Evolutionary conservation across 2,797 vertebrate species (phyloP).

Genomic region (Setipinna tenuifilis): DNA sequence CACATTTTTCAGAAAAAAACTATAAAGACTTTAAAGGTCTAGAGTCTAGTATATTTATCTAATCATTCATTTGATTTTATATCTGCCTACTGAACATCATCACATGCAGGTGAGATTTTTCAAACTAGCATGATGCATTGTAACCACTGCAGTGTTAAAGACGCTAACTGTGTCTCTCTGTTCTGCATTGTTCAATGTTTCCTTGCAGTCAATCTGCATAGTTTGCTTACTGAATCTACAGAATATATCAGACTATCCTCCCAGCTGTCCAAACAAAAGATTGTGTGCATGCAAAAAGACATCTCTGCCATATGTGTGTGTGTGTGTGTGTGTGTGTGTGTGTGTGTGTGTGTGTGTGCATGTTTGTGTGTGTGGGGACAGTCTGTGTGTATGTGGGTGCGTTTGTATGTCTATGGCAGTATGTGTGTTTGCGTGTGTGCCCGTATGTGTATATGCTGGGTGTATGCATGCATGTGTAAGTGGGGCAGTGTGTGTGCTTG

Average conservation of each 20-base stretch:
- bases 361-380: too few relatives aligned
- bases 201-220: neutral
- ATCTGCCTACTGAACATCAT: neutral
- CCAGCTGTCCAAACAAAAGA: slow-evolving; percentile 7
- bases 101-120: neutral
- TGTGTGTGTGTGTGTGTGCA: too few relatives aligned
- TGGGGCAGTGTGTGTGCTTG: slow-evolving; percentile 36
- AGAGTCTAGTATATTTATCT: too few relatives aligned
- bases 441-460: neutral
- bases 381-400: too few relatives aligned
- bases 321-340: neutral
- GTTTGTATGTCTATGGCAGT: neutral
- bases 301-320: neutral
- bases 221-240: slow-evolving; percentile 1
- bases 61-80: neutral
- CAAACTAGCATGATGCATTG: neutral
- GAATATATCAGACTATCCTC: slow-evolving; percentile 5
- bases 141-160: neutral
- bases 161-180: neutral
- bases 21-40: too few relatives aligned
- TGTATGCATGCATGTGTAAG: too few relatives aligned
- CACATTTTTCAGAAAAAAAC: too few relatives aligned
- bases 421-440: neutral
- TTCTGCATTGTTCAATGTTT: neutral
- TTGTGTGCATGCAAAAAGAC: neutral